phyloP scores from a whole-genome alignment of 92 coral and sea anemone species.

The Zoanthus gigantus region DNA sequence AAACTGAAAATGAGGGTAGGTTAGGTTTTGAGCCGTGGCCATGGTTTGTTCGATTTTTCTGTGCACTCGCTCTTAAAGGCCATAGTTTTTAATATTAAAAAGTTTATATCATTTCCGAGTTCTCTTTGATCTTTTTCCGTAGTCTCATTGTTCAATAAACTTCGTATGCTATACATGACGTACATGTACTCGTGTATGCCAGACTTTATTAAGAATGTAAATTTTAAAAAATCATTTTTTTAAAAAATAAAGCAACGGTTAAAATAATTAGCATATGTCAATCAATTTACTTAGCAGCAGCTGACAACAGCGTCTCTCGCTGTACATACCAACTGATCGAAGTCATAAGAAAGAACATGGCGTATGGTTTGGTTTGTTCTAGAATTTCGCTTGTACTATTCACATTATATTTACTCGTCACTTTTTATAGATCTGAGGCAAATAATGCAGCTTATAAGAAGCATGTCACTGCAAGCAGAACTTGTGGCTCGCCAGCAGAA shows the following conservation, averaged over 20 bases:
- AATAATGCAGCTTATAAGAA: conserved; percentile 81
- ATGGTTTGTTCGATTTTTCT: too few relatives aligned
- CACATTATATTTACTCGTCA: conserved; percentile 19
- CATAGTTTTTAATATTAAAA: too few relatives aligned
- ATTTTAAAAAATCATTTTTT: too few relatives aligned
- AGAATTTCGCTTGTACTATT: conserved; percentile 33
- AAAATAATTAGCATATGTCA: conserved; percentile 78
- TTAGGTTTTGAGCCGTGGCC: too few relatives aligned
- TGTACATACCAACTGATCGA: conserved; percentile 57
- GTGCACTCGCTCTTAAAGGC: too few relatives aligned
- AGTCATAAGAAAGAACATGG: conserved; percentile 69
- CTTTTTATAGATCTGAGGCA: conserved; percentile 55
- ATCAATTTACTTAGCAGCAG: conserved; percentile 83
- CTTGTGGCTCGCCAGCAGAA: conserved; percentile 85
- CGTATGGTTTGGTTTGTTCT: conserved; percentile 49
- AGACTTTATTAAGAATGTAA: too few relatives aligned
- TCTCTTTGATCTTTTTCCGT: too few relatives aligned
- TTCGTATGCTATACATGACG: too few relatives aligned
- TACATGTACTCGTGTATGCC: too few relatives aligned
- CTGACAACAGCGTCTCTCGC: conserved; percentile 58
- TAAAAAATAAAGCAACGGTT: conserved; percentile 14
- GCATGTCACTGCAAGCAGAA: conserved; percentile 65
- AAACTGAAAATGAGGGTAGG: too few relatives aligned
- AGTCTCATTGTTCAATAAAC: too few relatives aligned
- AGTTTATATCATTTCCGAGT: too few relatives aligned